Percentiles rank a stretch among this genome's conserved stretches.
Conservation (phyloP, 2,797 vertebrate species). For the Lateolabrax maculatus region DNA sequence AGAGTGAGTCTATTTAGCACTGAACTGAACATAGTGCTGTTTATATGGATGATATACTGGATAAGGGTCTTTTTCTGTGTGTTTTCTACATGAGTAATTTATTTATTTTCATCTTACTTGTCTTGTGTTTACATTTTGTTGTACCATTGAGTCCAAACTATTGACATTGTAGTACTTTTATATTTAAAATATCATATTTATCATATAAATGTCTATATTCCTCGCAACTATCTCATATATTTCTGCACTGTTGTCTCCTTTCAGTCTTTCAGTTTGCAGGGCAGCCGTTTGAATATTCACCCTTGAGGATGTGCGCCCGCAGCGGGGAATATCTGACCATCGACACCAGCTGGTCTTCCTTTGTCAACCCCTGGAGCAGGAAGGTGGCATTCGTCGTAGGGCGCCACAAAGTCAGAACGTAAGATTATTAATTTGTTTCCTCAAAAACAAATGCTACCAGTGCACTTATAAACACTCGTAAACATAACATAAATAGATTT, state of each 20-base stretch:
- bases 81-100: background rate
- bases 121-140: background rate
- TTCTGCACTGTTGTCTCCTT: slow-evolving; percentile 15
- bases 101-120: background rate
- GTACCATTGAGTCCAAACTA: background rate
- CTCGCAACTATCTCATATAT: background rate
- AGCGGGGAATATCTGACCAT: slow-evolving; percentile 94
- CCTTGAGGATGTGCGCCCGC: slow-evolving; percentile 92
- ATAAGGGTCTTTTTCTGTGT: background rate
- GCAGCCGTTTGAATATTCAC: slow-evolving; percentile 92
- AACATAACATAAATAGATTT: background rate
- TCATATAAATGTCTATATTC: no score
- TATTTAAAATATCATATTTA: background rate
- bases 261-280: slow-evolving; percentile 92
- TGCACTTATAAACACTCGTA: background rate
- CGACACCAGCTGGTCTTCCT: slow-evolving; percentile 96
- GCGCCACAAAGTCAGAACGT: slow-evolving; percentile 96
- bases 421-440: slow-evolving; percentile 59
- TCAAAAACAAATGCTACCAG: background rate
- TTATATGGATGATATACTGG: background rate
- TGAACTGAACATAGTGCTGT: background rate
- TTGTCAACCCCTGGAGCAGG: slow-evolving; percentile 96
- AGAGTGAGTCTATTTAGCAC: slow-evolving; percentile 84
- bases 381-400: slow-evolving; percentile 95
- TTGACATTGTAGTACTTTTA: background rate